These are phyloP conservation scores for Melanaphis sacchari DNA, from an alignment of 1,140 invertebrate species.

Conservation along the genomic window DNA sequence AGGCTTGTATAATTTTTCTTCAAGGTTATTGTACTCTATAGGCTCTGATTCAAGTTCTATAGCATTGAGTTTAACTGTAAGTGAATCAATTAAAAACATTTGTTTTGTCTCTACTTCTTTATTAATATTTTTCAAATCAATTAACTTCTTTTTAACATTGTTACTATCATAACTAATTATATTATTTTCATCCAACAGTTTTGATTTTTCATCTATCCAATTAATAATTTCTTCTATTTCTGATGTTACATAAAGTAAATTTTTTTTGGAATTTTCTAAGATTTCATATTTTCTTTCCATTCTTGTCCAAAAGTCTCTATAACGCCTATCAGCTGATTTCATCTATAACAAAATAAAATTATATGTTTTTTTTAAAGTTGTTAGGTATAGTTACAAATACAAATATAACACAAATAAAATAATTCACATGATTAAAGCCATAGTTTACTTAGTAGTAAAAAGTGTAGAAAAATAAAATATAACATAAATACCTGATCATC, in stretches of 20 bases:
- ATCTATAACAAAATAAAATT: conserved; percentile 66
- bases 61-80: conserved; percentile 41
- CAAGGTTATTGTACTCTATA: conserved; percentile 24
- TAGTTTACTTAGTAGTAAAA: background rate
- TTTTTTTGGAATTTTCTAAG: conserved; percentile 73
- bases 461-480: background rate
- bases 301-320: conserved; percentile 82
- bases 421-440: background rate
- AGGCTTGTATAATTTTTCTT: conserved; percentile 39
- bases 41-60: conserved; percentile 53
- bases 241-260: conserved; percentile 72
- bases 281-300: conserved; percentile 83
- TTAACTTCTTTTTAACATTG: conserved; percentile 76
- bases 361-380: background rate
- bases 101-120: conserved; percentile 74
- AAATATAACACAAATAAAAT: background rate
- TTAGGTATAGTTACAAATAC: background rate
- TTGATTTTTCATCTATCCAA: conserved; percentile 79
- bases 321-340: conserved; percentile 81
- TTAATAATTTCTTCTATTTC: conserved; percentile 78
- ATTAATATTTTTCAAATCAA: conserved; percentile 75
- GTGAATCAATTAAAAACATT: conserved; percentile 40
- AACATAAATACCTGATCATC: conserved; percentile 75
- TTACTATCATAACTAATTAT: conserved; percentile 62
- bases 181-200: conserved; percentile 25